A percentile compares a stretch with the other conserved stretches of the same genome.
Conservation (phyloP, 1,140 invertebrate species). For the Mesaphorura yosii region DNA sequence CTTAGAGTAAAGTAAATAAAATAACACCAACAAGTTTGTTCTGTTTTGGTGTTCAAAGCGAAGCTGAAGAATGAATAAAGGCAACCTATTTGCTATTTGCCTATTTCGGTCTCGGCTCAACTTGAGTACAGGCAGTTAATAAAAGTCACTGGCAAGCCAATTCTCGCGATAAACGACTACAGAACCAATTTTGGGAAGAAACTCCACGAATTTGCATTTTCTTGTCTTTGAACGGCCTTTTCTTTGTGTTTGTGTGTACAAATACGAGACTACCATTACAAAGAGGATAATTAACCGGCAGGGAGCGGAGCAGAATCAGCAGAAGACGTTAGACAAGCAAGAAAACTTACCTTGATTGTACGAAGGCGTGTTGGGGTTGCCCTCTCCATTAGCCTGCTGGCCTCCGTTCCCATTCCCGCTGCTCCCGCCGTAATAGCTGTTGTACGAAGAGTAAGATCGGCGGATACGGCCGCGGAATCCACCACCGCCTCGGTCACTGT, state of each 20-base stretch:
- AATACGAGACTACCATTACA: background rate
- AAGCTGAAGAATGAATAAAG: too few relatives aligned
- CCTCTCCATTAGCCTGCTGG: constrained; percentile 1
- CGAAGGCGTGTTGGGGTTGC: constrained; percentile 21
- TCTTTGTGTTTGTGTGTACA: background rate
- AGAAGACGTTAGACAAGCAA: background rate
- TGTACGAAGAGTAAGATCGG: constrained; percentile 18
- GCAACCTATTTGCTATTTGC: too few relatives aligned
- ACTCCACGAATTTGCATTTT: background rate
- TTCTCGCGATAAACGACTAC: background rate
- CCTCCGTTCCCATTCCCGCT: constrained; percentile 10
- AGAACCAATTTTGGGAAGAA: background rate
- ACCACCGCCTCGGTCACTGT: too few relatives aligned
- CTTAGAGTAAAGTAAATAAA: too few relatives aligned
- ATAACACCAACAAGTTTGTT: too few relatives aligned
- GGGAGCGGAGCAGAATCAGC: background rate
- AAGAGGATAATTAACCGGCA: background rate
- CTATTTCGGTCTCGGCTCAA: too few relatives aligned
- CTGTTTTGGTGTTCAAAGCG: too few relatives aligned
- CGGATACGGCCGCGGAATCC: constrained; percentile 19
- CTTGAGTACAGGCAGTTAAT: too few relatives aligned
- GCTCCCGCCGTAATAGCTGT: constrained; percentile 14
- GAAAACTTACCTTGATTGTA: constrained; percentile 27
- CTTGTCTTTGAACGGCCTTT: background rate
- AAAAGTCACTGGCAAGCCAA: too few relatives aligned